phyloP scores from a whole-genome alignment of 1,140 invertebrate genomes.

The Goniozus legneri region DNA sequence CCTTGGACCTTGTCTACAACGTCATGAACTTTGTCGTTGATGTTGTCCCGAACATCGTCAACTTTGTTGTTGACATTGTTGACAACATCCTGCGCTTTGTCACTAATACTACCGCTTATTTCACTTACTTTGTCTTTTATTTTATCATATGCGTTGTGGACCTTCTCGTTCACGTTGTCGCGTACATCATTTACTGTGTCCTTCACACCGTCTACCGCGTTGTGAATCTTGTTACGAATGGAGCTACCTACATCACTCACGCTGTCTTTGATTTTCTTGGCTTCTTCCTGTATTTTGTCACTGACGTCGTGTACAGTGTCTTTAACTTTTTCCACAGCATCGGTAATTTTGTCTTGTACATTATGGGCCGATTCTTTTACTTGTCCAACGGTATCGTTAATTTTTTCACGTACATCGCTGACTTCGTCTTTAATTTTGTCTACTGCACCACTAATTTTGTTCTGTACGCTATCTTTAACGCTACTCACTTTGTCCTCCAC shows the following conservation, averaged over 20 bases:
- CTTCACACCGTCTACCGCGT: too few species aligned
- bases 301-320: not conserved
- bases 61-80: not conserved
- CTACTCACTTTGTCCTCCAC: not conserved
- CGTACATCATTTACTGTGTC: not conserved
- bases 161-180: not conserved
- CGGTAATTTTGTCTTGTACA: not conserved
- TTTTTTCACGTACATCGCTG: not conserved
- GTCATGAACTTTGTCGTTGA: not conserved
- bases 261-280: not conserved
- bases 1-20: not conserved
- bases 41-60: not conserved
- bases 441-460: not conserved
- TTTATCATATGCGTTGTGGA: not conserved
- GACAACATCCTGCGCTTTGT: not conserved
- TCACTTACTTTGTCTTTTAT: not conserved
- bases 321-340: not conserved
- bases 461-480: not conserved
- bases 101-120: not conserved
- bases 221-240: too few species aligned
- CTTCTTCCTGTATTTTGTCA: not conserved
- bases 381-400: not conserved
- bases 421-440: not conserved
- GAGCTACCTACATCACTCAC: not conserved
- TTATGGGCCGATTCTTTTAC: not conserved